These are phyloP conservation scores for Volucella zonaria DNA, from an alignment of 2,888 invertebrate genomes.

Conservation along the genomic window DNA sequence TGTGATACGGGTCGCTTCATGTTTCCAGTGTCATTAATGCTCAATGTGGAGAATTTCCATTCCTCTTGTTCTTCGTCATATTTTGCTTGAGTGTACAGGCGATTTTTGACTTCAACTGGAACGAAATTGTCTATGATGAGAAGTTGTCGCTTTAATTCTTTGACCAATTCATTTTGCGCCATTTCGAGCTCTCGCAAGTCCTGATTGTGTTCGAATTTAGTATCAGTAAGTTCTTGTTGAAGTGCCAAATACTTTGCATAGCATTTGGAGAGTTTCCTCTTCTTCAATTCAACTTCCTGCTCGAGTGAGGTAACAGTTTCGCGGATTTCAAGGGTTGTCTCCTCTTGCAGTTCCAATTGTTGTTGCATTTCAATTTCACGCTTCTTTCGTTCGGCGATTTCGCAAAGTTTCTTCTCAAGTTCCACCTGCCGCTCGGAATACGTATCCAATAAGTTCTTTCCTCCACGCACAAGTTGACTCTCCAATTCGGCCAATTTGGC, in stretches of 20 bases:
- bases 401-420: constrained; percentile 91
- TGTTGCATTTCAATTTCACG: constrained; percentile 94
- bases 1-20: constrained; percentile 86
- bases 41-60: constrained; percentile 84
- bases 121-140: constrained; percentile 95
- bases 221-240: constrained; percentile 91
- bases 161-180: constrained; percentile 94
- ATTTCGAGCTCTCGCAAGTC: constrained; percentile 96
- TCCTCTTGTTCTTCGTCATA: constrained; percentile 93
- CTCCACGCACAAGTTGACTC: constrained; percentile 96
- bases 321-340: constrained; percentile 93
- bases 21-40: constrained; percentile 82
- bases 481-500: constrained; percentile 93
- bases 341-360: constrained; percentile 95
- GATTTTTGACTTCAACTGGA: constrained; percentile 90
- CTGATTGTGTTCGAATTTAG: constrained; percentile 93
- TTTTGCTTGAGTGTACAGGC: constrained; percentile 88
- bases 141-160: constrained; percentile 94
- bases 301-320: constrained; percentile 95
- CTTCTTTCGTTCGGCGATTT: constrained; percentile 92
- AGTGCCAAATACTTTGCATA: constrained; percentile 89
- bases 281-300: constrained; percentile 98
- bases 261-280: constrained; percentile 94
- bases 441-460: constrained; percentile 96
- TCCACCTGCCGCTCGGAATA: constrained; percentile 96